Evolutionary conservation across 1,140 invertebrate genomes (phyloP), one percentile per base, ranked within the genome.

Genomic region (Mylabris phalerata): DNA sequence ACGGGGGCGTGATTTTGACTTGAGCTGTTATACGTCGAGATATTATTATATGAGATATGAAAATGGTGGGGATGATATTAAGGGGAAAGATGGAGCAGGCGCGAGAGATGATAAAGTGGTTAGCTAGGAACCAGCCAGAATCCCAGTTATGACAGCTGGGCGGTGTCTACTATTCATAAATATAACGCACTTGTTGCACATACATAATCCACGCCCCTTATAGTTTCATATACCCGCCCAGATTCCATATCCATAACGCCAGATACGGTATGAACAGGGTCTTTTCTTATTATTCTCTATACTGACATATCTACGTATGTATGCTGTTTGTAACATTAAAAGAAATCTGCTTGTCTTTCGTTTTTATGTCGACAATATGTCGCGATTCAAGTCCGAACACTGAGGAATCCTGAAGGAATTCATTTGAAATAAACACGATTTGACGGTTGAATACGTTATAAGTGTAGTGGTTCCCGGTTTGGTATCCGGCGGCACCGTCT

Each of bases 1-100:
- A 13, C 11, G 46, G 10, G 52, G 60, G 60, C 42, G 60, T 50
- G 54, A 62, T 48, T 56, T 40, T 57, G 59, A 45, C 32, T 19
- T n/a, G 40, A 51, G 19, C 60, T 26, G 52, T 52, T 48, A 68
- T 71, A 69, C 63, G 67, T 62, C 61, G 59, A 63, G 62, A 67
- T 69, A 71, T 71, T 72, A 73, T 70, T 72, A 73, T 69, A 70
- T 71, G 70, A 73, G 66, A 70, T 73, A 73, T 73, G 72, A 71
- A 71, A 65, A 52, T 58, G 61, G 70, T 64, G 68, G 70, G 70
- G 67, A 50, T 55, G 63, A 67, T 70, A 66, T 71, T 51, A 57
- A 62, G 64, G 65, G 64, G 62, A 50, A 49, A 61, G 54, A 52
- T 46, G 32, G 67, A 66, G 70, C 69, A 69, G 45, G 70, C 70